Evolutionary conservation across 2,113 vertebrate genomes (phyloP), one percentile per base, ranked within the genome.

Genomic region (Grammomys surdaster): DNA sequence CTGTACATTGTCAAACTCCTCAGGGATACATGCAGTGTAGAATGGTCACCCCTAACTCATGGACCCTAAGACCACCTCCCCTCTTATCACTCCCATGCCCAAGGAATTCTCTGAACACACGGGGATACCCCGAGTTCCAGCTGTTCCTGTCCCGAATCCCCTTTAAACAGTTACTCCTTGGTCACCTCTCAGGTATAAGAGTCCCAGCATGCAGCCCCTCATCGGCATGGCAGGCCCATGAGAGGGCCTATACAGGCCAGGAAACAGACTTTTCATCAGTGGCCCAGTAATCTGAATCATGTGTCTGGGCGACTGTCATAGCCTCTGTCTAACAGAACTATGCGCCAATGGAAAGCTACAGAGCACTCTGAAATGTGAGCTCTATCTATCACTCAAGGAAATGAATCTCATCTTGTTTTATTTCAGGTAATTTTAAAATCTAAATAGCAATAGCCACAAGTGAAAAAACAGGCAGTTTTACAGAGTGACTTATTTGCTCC

Each of bases 1-100:
- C 70, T 93, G 86, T 72, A 72, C 86, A 92, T 91, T 90, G 33
- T 81, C 31, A 89, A 65, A 85, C 3, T 58, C 63, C 33, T 73
- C 33, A 10, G 26, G 54, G 31, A 33, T 75, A 54, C 33, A 22
- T 9, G 19, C 1, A 91, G 36, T 19, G 40, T 20, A 88, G 17
- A 48, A 36, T 17, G 67, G 40, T 93, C n/a, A 28, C 1, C 31
- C n/a, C 43, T 46, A 63, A 60, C 40, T 91, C 46, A 28, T n/a
- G 12, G 67, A 13, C 40, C 22, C 65, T 3, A 73, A 56, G 19
- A 84, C 14, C 2, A 5, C 8, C 8, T 26, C 31, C 65, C 63
- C 56, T 94, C 20, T 63, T 81, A 20, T 33, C 33, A 80, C 17
- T 17, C 51, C 36, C 46, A 46, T 1, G 10, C 33, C 43, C 65